Base-by-base conservation (phyloP, 1,140 invertebrate species). In the Belonocnema kinseyi region DNA sequence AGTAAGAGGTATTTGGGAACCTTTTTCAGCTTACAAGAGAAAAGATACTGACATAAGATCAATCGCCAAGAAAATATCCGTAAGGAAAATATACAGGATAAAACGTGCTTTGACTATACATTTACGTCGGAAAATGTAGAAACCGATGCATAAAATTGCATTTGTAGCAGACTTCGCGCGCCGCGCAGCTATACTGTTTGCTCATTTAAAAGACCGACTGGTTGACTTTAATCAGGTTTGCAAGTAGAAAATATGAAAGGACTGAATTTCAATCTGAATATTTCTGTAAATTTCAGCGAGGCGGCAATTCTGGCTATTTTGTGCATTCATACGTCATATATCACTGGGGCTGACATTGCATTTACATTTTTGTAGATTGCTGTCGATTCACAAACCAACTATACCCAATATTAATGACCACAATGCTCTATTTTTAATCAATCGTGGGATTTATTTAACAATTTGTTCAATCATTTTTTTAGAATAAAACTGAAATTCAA, bases 181-280 rank as follows among this genome's bases (percentile, higher is more conserved):
- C 13, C 73, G 61, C 21, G 40, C 70, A 54, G 53, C 16, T 26
- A 61, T 58, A 26, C 50, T 79, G 74, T 79, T 79, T 76, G 74
- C 74, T 79, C 74, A 54, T 78, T 79, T 79, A 76, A 73, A 79
- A 76, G 50, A 54, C 70, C 70, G 77, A 13, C 72, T 77, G 70
- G 72, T 79, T 79, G 74, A 75, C 78, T 74, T 76, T 77, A 77
- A 80, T 80, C 78, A 80, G 74, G 73, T 78, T 74, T 74, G 21
- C 50, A 66, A 40, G 72, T 73, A 51, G 58, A 74, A 78, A 78
- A 78, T 78, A 78, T 78, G 76, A 73, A 72, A 40, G 54, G 71
- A 53, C 72, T 76, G 66, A 71, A 76, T 72, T 72, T 72, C 75
- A 72, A 72, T 72, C 61, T 66, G 26, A 66, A 66, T 33, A 26